These are phyloP conservation scores for Sarcophaga peregrina DNA, from an alignment of 1,140 invertebrate species.

Conservation along the genomic window DNA sequence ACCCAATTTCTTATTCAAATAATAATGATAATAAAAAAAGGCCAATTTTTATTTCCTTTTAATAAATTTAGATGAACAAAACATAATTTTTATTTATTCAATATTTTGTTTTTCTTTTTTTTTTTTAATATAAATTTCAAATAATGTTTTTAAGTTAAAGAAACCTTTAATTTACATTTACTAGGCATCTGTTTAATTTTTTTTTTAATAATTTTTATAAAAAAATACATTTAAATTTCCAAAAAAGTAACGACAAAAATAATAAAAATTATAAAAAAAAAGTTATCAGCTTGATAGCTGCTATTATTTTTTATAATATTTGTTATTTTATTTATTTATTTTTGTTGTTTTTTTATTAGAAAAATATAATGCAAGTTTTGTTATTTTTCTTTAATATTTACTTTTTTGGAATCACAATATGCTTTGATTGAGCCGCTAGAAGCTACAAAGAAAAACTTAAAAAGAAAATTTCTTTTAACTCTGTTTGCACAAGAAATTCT, in stretches of 20 bases:
- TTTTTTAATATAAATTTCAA: too few relatives aligned
- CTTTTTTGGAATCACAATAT: constrained; percentile 59
- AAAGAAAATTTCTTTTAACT: constrained; percentile 35
- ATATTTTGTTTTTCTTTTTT: constrained; percentile 2
- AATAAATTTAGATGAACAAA: not conserved
- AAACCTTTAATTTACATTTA: constrained; percentile 24
- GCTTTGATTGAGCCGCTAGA: constrained; percentile 63
- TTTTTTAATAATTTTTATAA: not conserved
- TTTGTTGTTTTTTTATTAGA: constrained; percentile 33
- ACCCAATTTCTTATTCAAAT: not conserved
- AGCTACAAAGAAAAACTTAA: constrained; percentile 46
- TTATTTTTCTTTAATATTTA: constrained; percentile 33
- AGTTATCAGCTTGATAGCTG: constrained; percentile 31
- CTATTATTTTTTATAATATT: constrained; percentile 20
- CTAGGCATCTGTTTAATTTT: constrained; percentile 9
- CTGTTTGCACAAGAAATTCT: too few relatives aligned
- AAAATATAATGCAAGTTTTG: too few relatives aligned
- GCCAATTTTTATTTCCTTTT: not conserved
- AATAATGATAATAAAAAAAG: not conserved
- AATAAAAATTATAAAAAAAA: not conserved
- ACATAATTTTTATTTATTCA: not conserved
- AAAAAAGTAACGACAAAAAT: not conserved
- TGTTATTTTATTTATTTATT: constrained; percentile 18
- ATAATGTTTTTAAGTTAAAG: too few relatives aligned
- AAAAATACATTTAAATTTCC: not conserved